Conservation (phyloP, 2,888 invertebrate genomes). For the Hemithea aestivaria region DNA sequence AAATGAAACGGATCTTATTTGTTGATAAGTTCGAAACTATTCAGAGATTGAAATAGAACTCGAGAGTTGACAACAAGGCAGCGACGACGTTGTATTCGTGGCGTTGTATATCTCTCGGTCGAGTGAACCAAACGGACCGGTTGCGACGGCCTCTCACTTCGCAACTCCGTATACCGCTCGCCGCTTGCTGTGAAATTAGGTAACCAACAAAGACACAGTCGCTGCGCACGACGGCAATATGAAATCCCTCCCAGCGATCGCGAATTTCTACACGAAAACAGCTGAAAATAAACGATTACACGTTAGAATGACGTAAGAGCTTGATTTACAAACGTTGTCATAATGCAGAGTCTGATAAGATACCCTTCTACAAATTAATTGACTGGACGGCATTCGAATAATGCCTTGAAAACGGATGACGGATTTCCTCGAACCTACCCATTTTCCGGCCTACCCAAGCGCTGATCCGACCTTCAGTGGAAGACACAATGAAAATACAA, state of each 20-base stretch:
- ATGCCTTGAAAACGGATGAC: slow-evolving; percentile 70
- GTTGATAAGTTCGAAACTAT: slow-evolving; percentile 15
- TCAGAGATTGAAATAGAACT: slow-evolving; percentile 16
- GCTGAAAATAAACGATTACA: slow-evolving; percentile 38
- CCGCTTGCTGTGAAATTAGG: slow-evolving; percentile 73
- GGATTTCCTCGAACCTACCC: slow-evolving; percentile 66
- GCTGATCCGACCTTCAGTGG: slow-evolving; percentile 66
- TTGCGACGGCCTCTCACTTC: slow-evolving; percentile 77
- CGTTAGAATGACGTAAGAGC: slow-evolving; percentile 43
- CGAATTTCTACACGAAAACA: slow-evolving; percentile 41
- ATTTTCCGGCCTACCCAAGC: slow-evolving; percentile 69
- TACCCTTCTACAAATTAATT: slow-evolving; percentile 37
- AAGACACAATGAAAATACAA: slow-evolving; percentile 70
- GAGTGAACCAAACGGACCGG: slow-evolving; percentile 69
- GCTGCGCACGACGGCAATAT: slow-evolving; percentile 54
- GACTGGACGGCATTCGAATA: slow-evolving; percentile 50
- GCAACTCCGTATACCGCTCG: slow-evolving; percentile 70
- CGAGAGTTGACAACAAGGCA: slow-evolving; percentile 43
- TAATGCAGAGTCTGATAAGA: slow-evolving; percentile 37
- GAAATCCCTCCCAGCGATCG: slow-evolving; percentile 48
- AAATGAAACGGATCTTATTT: slow-evolving; percentile 42
- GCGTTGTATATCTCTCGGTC: slow-evolving; percentile 62
- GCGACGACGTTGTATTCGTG: slow-evolving; percentile 49
- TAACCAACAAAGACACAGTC: slow-evolving; percentile 70
- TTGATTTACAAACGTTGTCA: slow-evolving; percentile 37